Evolutionary conservation across 1,140 invertebrate genomes (phyloP), one percentile per base, ranked within the genome.

Genomic region (Cherax quadricarinatus): DNA sequence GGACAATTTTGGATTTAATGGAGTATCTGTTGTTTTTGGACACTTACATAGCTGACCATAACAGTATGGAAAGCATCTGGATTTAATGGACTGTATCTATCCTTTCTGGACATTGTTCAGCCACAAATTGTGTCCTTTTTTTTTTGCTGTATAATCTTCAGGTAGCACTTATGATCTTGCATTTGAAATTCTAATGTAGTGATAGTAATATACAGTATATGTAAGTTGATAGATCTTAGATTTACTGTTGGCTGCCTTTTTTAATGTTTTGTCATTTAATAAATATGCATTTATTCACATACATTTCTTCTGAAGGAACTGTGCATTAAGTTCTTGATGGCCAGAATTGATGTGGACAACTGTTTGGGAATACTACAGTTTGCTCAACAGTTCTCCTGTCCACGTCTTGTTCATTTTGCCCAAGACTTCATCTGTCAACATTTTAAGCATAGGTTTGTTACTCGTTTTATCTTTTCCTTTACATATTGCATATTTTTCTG

Each of bases 301-400:
- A 6, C 14, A 10, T 14, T 60, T 60, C 41, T 21, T 48, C 12
- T 88, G 16, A 7, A 91, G 89, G 89, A 91, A 57, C 57, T 91
- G 16, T 91, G 89, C 49, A 86, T 91, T 66, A 73, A 86, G 75
- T 91, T 79, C 89, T 51, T 91, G 83, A 85, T 91, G 73, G 24
- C 24, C 14, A 91, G 49, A 21, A 91, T 79, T 80, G 89, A 91
- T 30, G 89, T 81, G 75, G 89, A 91, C 83, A 91, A 91, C 70
- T 91, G 89, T n/a, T 86, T 91, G 78, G 89, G 89, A 49, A 86
- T 91, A 79, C 49, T 86, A 49, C 83, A 91, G 62, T 86, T 91
- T 81, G 89, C 89, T 16, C 89, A 91, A 41, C 83, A 86, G 78
- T 91, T 91, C 57, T 86, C 89, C 16, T 91, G 89, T 70, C 89